phyloP scores from a whole-genome alignment of 2,113 vertebrate genomes.

The Progne subis region DNA sequence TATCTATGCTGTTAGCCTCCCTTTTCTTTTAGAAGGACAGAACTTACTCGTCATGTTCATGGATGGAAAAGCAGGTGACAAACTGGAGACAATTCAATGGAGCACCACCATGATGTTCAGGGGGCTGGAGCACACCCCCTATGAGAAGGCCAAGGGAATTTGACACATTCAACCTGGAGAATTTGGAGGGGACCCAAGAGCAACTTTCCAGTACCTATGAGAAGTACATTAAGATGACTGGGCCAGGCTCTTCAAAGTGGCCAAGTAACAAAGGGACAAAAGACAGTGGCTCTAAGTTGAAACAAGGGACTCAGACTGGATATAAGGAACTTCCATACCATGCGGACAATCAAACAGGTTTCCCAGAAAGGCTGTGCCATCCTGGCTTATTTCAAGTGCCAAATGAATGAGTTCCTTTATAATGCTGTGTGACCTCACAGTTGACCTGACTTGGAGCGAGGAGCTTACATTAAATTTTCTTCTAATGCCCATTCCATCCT shows the following conservation, averaged over 20 bases:
- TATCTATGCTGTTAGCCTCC: neutral
- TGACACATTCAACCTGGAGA: neutral
- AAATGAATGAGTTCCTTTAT: neutral
- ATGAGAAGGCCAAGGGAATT: neutral
- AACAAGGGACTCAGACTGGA: neutral
- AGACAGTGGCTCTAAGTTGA: neutral
- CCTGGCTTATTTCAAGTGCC: neutral
- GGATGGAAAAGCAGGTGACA: neutral
- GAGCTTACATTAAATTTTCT: neutral
- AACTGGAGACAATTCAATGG: neutral
- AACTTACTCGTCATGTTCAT: neutral
- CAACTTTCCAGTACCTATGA: neutral
- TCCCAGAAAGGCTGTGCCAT: neutral
- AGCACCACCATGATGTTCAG: neutral
- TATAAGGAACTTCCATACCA: neutral
- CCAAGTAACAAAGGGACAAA: neutral
- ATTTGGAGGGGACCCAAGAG: neutral
- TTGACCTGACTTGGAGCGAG: neutral
- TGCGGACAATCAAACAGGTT: neutral
- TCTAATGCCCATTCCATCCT: neutral
- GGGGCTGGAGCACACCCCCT: accelerated
- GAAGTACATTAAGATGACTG: neutral
- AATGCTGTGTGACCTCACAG: neutral
- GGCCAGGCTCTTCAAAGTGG: neutral
- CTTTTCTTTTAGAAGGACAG: neutral